Base-by-base conservation (phyloP, 2,113 vertebrate species). In the Rostratula benghalensis region DNA sequence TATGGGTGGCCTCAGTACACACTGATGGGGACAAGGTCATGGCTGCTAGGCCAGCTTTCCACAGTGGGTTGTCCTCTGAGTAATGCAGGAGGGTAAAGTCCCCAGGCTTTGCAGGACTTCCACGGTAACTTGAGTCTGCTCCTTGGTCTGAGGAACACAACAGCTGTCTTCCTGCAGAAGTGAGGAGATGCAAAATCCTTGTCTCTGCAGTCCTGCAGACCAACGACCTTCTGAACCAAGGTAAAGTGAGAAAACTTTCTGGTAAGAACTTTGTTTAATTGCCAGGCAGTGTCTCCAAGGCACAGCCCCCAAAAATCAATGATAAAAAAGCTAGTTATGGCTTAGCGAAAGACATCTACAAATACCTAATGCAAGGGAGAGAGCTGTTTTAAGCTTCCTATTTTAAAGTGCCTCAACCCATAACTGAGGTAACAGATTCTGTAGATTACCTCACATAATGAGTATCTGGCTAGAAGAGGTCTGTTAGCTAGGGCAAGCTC, bases 191-290 rank as follows among this genome's bases (percentile, higher is more conserved):
- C 22, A 41, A 63, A 59, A 37, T 46, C 46, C 24, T 51, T 9
- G 3, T 67, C 22, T 76, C 53, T 33, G 54, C 30, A 30, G 22
- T 15, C 28, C 41, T 71, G 92, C 46, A 51, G 43, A 41, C 5
- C 0, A 0, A 15, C 1, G 5, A 19, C 24, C 9, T 80, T 73
- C 39, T 21, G 30, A 65, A 17, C 15, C 13, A 48, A 95, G 43
- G n/a, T 30, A 22, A 83, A 68, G 43, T 74, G 43, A 23, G 18
- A 81, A 78, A 77, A 37, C 22, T 59, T 71, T 27, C 65, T 46
- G 33, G 4, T 54, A 33, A 84, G 78, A 87, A 17, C 39, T 71
- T 83, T 27, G 6, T 87, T 84, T 89, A 63, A 82, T 71, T 68
- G 43, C 25, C 31, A 56, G 27, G 13, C 43, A 39, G 12, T 9